These are phyloP conservation scores for Acanthacorydalis orientalis DNA, from an alignment of 2,888 invertebrate species.

Conservation along the genomic window DNA sequence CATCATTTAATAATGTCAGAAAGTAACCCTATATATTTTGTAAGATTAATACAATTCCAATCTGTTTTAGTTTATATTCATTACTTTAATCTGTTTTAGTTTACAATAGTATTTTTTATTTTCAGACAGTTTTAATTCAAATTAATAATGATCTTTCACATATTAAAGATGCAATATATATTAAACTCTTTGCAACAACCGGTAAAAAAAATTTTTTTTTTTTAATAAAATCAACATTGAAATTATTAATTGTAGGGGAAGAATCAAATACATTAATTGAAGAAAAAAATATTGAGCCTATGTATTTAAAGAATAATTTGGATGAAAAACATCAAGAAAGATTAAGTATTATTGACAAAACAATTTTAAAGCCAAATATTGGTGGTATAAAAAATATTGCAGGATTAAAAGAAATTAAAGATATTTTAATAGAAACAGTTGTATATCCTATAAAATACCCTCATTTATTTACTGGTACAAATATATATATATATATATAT, in stretches of 20 bases:
- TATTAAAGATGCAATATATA: no score
- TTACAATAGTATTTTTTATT: no score
- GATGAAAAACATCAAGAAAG: background rate
- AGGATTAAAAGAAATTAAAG: constrained; percentile 31
- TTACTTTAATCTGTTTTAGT: no score
- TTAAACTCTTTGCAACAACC: no score
- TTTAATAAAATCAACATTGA: no score
- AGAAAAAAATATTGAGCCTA: no score
- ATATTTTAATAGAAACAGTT: constrained; percentile 28
- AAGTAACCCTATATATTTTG: constrained; percentile 2
- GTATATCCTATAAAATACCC: constrained; percentile 34
- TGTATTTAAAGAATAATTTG: background rate
- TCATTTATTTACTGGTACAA: constrained; percentile 30
- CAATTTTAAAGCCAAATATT: constrained; percentile 11
- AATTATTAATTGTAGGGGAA: no score
- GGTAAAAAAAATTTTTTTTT: no score
- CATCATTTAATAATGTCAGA: constrained; percentile 1
- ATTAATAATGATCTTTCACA: no score
- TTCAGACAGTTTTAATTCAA: no score
- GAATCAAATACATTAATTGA: no score
- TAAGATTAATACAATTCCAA: background rate
- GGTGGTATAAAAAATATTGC: constrained; percentile 28
- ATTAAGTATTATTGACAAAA: background rate
- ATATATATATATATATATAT: background rate
- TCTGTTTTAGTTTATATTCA: background rate